Percentiles rank a stretch among this genome's conserved stretches.
phyloP scores from a whole-genome alignment of 1,140 invertebrate genomes.

The Drosophila eugracilis region DNA sequence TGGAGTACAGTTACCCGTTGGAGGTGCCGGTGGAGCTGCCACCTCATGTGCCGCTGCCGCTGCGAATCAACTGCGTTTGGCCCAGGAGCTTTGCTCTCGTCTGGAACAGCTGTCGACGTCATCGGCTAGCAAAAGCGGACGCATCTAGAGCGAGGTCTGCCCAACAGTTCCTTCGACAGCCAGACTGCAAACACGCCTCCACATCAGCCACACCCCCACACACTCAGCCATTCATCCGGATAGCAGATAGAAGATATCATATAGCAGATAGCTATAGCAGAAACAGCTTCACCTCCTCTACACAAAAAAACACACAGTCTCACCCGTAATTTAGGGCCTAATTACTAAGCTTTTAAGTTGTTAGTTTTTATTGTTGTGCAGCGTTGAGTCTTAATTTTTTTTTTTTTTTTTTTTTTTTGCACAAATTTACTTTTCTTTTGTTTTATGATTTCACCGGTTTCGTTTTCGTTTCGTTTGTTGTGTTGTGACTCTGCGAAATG shows the following conservation, averaged over 20 bases:
- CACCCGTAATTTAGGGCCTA: slow-evolving; percentile 55
- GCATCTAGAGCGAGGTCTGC: slow-evolving; percentile 40
- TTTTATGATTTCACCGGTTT: slow-evolving; percentile 41
- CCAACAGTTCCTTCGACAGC: slow-evolving; percentile 64
- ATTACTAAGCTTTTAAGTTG: slow-evolving; percentile 61
- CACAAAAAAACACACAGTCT: slow-evolving; percentile 48
- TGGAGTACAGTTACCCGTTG: slow-evolving; percentile 71
- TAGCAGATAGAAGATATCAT: slow-evolving; percentile 29
- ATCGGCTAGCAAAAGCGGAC: slow-evolving; percentile 76
- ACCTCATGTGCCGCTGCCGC: slow-evolving; percentile 73
- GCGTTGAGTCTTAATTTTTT: slow-evolving; percentile 56
- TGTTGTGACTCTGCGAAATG: slow-evolving; percentile 25
- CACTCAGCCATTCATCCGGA: slow-evolving; percentile 28
- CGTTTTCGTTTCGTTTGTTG: slow-evolving; percentile 34
- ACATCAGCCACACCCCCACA: slow-evolving; percentile 50
- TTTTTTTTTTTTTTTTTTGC: slow-evolving; percentile 39
- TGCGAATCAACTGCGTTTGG: slow-evolving; percentile 76
- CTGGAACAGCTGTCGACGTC: slow-evolving; percentile 86
- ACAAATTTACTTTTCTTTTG: slow-evolving; percentile 25
- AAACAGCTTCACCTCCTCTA: slow-evolving; percentile 20
- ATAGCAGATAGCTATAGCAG: slow-evolving; percentile 18
- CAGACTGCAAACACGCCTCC: slow-evolving; percentile 44
- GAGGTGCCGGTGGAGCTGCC: slow-evolving; percentile 35
- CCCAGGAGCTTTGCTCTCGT: slow-evolving; percentile 85
- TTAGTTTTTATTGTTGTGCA: slow-evolving; percentile 66